These are phyloP conservation scores for Spinus pinus DNA, from an alignment of 2,797 vertebrate genomes.

Conservation along the genomic window DNA sequence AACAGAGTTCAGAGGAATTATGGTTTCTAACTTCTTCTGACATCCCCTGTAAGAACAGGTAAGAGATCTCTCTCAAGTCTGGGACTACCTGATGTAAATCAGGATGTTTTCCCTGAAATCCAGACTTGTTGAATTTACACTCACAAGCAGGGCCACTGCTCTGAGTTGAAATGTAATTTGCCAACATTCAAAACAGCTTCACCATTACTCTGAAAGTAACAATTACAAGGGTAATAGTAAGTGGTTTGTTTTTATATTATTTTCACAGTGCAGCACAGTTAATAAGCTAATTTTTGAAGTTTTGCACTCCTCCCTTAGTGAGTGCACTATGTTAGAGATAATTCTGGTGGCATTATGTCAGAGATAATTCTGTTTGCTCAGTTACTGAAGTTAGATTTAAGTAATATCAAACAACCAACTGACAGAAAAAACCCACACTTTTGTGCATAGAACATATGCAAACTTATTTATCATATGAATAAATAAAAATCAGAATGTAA, in stretches of 20 bases:
- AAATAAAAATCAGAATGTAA: not conserved
- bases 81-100: not conserved
- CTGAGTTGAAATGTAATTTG: not conserved
- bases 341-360: not conserved
- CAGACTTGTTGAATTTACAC: accelerated
- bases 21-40: not conserved
- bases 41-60: not conserved
- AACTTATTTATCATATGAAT: not conserved
- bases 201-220: not conserved
- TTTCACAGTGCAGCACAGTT: not conserved
- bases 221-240: not conserved
- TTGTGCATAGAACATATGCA: not conserved
- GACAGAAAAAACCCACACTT: not conserved
- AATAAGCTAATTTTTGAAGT: not conserved
- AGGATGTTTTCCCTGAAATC: not conserved
- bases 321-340: not conserved
- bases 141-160: not conserved
- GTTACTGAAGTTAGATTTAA: not conserved
- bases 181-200: not conserved
- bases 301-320: not conserved
- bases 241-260: not conserved
- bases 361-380: not conserved
- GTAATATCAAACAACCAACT: not conserved
- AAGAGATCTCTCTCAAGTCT: not conserved
- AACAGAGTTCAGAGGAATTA: not conserved